A percentile compares a stretch with the other conserved stretches of the same genome.
These are phyloP conservation scores for Laspeyria flexula DNA, from an alignment of 2,888 invertebrate species.

Conservation along the genomic window DNA sequence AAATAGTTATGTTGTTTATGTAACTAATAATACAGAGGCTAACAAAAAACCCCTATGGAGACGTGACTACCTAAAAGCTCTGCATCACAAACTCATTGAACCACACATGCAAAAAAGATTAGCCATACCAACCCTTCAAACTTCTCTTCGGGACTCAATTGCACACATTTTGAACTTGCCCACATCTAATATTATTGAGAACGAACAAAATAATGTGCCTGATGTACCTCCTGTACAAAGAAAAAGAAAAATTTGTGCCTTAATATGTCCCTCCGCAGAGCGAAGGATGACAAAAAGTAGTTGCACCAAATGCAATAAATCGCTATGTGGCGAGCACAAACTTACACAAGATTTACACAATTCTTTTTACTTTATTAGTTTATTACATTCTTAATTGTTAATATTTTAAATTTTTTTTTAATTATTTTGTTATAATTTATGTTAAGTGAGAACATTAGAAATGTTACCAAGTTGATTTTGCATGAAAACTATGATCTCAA, in stretches of 20 bases:
- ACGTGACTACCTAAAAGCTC: not conserved
- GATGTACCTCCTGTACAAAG: not conserved
- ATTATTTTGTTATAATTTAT: not conserved
- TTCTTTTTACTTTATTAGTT: not conserved
- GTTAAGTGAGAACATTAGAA: not conserved
- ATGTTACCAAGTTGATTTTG: not conserved
- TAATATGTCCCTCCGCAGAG: constrained; percentile 2
- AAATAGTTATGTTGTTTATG: constrained; percentile 14
- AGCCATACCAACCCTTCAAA: constrained; percentile 2
- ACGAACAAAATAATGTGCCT: not conserved
- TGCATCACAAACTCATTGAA: not conserved
- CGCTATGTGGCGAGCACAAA: constrained; percentile 1
- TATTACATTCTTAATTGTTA: not conserved
- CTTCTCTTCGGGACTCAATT: not conserved
- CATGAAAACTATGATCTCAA: not conserved
- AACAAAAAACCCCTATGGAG: constrained; percentile 16
- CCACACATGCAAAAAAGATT: constrained; percentile 16
- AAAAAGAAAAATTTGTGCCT: constrained; percentile 1
- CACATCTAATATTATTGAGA: not conserved
- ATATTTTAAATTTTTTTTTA: not conserved
- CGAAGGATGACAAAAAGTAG: constrained; percentile 6
- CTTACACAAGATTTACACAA: not conserved
- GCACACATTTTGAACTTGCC: not conserved
- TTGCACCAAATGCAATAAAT: constrained; percentile 11
- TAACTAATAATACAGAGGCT: constrained; percentile 3